These are phyloP conservation scores for Latrodectus hesperus DNA, from an alignment of 2,888 invertebrate genomes.

Conservation along the genomic window DNA sequence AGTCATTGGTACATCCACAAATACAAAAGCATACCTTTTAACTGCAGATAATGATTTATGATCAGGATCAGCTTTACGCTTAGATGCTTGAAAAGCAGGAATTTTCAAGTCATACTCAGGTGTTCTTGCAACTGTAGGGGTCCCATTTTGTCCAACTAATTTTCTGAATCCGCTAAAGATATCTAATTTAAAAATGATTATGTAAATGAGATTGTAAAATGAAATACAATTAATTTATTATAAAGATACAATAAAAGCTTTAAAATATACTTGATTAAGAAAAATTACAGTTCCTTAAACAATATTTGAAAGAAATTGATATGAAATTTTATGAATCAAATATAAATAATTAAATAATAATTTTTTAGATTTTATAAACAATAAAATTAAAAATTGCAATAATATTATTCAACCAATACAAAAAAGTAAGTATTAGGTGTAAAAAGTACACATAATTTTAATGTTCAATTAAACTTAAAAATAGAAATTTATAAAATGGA, in stretches of 20 bases:
- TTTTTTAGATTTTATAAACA: too few species aligned
- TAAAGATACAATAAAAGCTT: constrained; percentile 32
- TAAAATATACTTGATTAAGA: too few species aligned
- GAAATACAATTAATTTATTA: background rate
- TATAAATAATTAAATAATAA: too few species aligned
- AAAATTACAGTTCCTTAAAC: too few species aligned
- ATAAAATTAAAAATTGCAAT: too few species aligned
- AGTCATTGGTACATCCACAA: background rate
- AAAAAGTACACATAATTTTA: too few species aligned
- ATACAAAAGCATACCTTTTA: constrained; percentile 50
- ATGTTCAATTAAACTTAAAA: too few species aligned
- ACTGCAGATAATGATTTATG: constrained; percentile 23
- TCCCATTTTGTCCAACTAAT: constrained; percentile 79
- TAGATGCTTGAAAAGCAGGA: constrained; percentile 27
- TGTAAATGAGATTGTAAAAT: constrained; percentile 3
- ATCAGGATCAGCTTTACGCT: constrained; percentile 77
- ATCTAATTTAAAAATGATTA: constrained; percentile 77
- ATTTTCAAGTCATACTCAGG: constrained; percentile 1
- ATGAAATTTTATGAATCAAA: too few species aligned
- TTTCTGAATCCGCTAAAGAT: constrained; percentile 86
- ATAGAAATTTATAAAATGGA: too few species aligned
- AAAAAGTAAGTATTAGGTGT: too few species aligned
- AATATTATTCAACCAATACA: too few species aligned
- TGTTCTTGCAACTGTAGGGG: constrained; percentile 1
- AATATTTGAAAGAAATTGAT: too few species aligned